Evolutionary conservation across 2,113 vertebrate genomes (phyloP).

Genomic region (Thryonomys swinderianus): DNA sequence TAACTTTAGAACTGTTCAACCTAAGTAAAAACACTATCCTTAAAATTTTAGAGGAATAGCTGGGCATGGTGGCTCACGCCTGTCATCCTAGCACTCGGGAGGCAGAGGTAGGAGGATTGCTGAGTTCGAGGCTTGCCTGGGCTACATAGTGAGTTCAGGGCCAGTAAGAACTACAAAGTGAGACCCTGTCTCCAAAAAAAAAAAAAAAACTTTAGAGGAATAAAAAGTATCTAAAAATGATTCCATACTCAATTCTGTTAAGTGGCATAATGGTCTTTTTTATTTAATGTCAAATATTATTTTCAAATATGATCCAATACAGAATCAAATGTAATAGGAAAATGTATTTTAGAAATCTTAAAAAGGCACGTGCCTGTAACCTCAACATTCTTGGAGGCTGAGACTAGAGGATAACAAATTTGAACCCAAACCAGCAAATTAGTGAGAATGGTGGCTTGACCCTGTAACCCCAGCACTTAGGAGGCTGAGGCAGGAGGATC

Average conservation of each 20-base stretch:
- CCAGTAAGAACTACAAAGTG: too few species aligned
- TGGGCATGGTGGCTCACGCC: too few species aligned
- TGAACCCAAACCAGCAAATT: not conserved
- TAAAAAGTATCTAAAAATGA: constrained; percentile 51
- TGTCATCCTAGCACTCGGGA: too few species aligned
- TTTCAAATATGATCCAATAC: constrained; percentile 1
- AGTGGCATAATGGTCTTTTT: not conserved
- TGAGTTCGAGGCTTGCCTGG: too few species aligned
- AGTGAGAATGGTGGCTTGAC: not conserved
- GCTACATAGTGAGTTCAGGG: too few species aligned
- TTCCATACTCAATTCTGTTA: not conserved
- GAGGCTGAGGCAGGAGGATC: too few species aligned
- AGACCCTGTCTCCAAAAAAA: constrained; percentile 32
- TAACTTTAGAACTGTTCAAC: not conserved
- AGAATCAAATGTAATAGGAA: constrained; percentile 40
- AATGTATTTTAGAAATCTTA: constrained; percentile 33
- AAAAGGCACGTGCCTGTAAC: not conserved
- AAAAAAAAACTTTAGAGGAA: too few species aligned
- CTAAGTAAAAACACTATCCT: constrained; percentile 38
- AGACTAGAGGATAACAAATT: not conserved
- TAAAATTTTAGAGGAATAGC: too few species aligned
- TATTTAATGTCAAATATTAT: not conserved
- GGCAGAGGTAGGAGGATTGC: too few species aligned
- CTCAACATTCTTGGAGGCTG: not conserved
- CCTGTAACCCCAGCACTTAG: too few species aligned